Evolutionary conservation across 2,113 vertebrate genomes (phyloP).

Genomic region (Podarcis raffonei): DNA sequence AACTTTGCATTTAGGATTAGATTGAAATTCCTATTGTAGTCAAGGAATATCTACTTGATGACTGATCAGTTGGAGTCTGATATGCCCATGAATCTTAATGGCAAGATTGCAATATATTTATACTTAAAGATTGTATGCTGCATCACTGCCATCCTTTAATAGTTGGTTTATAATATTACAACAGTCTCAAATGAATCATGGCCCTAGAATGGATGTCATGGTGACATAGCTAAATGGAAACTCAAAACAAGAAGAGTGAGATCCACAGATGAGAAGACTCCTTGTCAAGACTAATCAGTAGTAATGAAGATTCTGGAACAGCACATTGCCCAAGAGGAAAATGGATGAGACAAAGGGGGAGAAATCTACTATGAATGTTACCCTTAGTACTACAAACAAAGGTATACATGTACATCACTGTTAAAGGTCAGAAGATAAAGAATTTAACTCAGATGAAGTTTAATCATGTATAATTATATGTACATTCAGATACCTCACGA

Average conservation of each 20-base stretch:
- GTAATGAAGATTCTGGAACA: slow-evolving; percentile 42
- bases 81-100: not conserved
- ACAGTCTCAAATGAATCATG: slow-evolving; percentile 30
- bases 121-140: not conserved
- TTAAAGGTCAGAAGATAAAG: slow-evolving; percentile 23
- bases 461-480: slow-evolving; percentile 23
- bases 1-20: not conserved
- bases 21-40: not conserved
- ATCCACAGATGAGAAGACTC: slow-evolving; percentile 10
- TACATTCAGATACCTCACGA: slow-evolving; percentile 21
- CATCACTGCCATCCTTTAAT: slow-evolving; percentile 24
- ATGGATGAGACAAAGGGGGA: not conserved
- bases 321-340: slow-evolving; percentile 42
- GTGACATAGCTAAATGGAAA: slow-evolving; percentile 28
- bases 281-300: slow-evolving; percentile 15
- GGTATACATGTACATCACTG: slow-evolving; percentile 44
- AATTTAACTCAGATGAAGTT: not conserved
- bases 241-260: slow-evolving; percentile 3
- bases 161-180: slow-evolving; percentile 37
- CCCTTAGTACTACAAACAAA: slow-evolving; percentile 29
- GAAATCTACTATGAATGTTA: slow-evolving; percentile 4
- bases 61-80: not conserved
- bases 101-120: slow-evolving; percentile 36
- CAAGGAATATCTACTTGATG: not conserved
- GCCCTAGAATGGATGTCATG: slow-evolving; percentile 38